Conservation (phyloP, 2,113 vertebrate genomes). For the Astatotilapia flaviijosephi region DNA sequence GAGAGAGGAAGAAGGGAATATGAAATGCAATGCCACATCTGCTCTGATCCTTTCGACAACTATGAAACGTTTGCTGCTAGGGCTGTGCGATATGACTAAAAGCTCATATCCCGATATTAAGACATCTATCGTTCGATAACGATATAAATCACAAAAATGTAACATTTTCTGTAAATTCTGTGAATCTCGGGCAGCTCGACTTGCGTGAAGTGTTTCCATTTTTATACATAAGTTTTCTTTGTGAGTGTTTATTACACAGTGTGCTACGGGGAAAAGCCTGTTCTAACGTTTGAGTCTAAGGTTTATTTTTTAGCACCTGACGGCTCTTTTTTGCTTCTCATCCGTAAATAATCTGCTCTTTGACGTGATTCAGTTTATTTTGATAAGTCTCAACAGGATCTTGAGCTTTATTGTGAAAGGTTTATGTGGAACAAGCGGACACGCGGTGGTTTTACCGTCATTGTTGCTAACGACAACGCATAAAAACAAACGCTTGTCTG, state of each 20-base stretch:
- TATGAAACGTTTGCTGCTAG: neutral
- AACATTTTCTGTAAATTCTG: neutral
- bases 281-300: neutral
- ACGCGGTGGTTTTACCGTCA: rapidly evolving
- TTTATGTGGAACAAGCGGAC: too few species aligned
- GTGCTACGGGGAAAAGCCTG: neutral
- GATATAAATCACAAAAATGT: neutral
- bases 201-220: neutral
- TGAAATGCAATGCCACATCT: slow-evolving; percentile 43
- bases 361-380: neutral
- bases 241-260: neutral
- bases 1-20: neutral
- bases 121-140: neutral
- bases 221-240: neutral
- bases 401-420: too few species aligned
- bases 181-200: neutral
- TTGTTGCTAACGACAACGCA: too few species aligned
- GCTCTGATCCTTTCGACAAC: slow-evolving; percentile 40
- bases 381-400: neutral
- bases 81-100: neutral
- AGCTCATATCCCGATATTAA: neutral
- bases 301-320: rapidly evolving
- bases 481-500: too few species aligned
- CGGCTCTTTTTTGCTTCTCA: neutral
- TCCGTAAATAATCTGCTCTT: rapidly evolving